Base-by-base conservation (phyloP, 53 echinoderm and acorn worm species). In the Zoroaster sp. region DNA sequence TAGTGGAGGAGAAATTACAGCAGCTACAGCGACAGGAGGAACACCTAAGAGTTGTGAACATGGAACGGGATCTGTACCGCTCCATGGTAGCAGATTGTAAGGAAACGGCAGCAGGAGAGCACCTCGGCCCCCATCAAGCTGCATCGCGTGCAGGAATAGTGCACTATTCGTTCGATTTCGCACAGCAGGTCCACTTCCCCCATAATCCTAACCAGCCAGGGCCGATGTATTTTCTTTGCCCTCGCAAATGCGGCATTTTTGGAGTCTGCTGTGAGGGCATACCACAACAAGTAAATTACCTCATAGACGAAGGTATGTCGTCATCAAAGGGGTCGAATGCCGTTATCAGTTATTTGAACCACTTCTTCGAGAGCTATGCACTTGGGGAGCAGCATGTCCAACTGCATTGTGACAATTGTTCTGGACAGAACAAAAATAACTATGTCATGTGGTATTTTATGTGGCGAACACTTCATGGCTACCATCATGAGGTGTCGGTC, bases 131-230 rank as follows among this genome's bases (percentile, higher is more conserved):
- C 13, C 40, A 88, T 66, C 66, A 28, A 7, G 44, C 69, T 35
- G 30, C 30, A n/a, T 74, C 87, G 0, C 71, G 74, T 38, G 0
- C 2, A 0, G 49, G n/a, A 0, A 80, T 0, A 14, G 54, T n/a
- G 35, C 94, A 94, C 82, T 94, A 92, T 65, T 73, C 66, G 3
- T 94, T 94, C 40, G 91, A 94, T 45, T 91, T 80, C 51, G 83
- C 94, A 3, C 93, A 90, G 28, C 93, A 93, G 40, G 74, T 93
- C 0, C 87, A 87, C 0, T 83, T 43, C 46, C 87, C 93, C 0
- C 40, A 35, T 1, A 44, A 93, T 34, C 93, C 93, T 13, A 33
- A 77, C 3, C 93, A 93, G 25, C 87, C 90, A 2, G 90, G 90
- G 15, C 93, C 93, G 4, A 93, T 90, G 47, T 93, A 90, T 15